Evolutionary conservation across 2,888 invertebrate species (phyloP), one percentile per base, ranked within the genome.

Genomic region (Tipula confusa): DNA sequence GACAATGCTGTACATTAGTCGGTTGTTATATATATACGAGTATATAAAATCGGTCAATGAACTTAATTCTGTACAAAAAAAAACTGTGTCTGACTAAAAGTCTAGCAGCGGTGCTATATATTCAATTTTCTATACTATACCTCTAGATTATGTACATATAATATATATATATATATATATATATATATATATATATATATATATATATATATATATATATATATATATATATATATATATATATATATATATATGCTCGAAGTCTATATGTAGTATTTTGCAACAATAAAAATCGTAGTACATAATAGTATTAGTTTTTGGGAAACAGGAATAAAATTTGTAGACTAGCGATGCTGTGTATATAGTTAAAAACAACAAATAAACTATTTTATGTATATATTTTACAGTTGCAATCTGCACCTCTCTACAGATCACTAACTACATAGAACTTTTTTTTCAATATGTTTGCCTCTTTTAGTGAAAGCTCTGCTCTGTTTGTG

Each of bases 281-380:
- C 48, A 18, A 48, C 48, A 48, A 48, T 18, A 48, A 48, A 48
- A 48, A 48, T 48, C 18, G 48, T 64, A 48, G 48, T 48, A 48
- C 18, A 64, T 64, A 64, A 64, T 64, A 24, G 64, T 64, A 64
- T 64, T 64, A 64, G 64, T 64, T 64, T 64, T 64, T 24, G 64
- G 64, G 24, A 24, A 24, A 64, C 64, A 64, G 64, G 48, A 64
- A 24, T 64, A 24, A 64, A 24, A 64, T 64, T 64, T 64, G 64
- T 64, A 64, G 64, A 24, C 64, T 64, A 64, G 64, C 24, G 64
- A 64, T 64, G 64, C 64, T 64, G 64, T 64, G 24, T 64, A 43
- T 43, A n/a, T n/a, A n/a, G n/a, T 43, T 43, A 64, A 64, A 18
- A 64, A 64, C 64, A 64, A 64, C 24, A 64, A 64, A 24, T n/a